Percentiles rank a stretch among this genome's conserved stretches.
Conservation (phyloP, 2,888 invertebrate species). For the Seira musarum region DNA sequence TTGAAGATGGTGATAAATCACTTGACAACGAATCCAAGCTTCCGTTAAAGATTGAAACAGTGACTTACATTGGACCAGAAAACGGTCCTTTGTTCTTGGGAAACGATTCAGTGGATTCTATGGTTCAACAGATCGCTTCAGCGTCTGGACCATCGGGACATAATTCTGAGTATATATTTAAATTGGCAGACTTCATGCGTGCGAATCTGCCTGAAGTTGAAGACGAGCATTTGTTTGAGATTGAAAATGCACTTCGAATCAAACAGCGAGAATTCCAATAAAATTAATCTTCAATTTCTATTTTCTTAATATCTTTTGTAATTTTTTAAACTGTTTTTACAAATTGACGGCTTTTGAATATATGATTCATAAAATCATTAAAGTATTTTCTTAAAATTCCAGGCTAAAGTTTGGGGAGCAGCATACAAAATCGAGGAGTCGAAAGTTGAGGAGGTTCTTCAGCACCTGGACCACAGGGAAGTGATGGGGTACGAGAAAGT, state of each 20-base stretch:
- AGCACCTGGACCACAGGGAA: conserved; percentile 91
- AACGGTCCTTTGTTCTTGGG: conserved; percentile 65
- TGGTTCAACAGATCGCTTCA: conserved; percentile 59
- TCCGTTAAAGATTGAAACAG: conserved; percentile 15
- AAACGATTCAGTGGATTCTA: conserved; percentile 52
- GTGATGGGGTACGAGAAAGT: conserved; percentile 91
- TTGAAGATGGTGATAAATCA: not conserved
- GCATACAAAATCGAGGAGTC: conserved; percentile 87
- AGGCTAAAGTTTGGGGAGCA: conserved; percentile 89
- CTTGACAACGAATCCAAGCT: not conserved
- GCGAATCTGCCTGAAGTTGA: conserved; percentile 51
- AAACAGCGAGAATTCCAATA: conserved; percentile 2
- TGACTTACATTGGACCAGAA: conserved; percentile 54
- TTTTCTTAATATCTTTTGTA: not conserved
- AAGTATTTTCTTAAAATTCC: conserved; percentile 21
- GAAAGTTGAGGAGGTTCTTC: conserved; percentile 81
- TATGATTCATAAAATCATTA: not conserved
- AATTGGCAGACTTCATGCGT: conserved; percentile 63
- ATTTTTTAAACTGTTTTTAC: not conserved
- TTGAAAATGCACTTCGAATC: conserved; percentile 59
- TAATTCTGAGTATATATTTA: conserved; percentile 64
- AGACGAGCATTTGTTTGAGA: conserved; percentile 62
- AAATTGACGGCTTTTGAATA: not conserved
- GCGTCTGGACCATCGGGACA: conserved; percentile 63
- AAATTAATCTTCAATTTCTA: conserved; percentile 17